Evolutionary conservation across 1,140 invertebrate genomes (phyloP).

Genomic region (Zaprionus kolodkinae): DNA sequence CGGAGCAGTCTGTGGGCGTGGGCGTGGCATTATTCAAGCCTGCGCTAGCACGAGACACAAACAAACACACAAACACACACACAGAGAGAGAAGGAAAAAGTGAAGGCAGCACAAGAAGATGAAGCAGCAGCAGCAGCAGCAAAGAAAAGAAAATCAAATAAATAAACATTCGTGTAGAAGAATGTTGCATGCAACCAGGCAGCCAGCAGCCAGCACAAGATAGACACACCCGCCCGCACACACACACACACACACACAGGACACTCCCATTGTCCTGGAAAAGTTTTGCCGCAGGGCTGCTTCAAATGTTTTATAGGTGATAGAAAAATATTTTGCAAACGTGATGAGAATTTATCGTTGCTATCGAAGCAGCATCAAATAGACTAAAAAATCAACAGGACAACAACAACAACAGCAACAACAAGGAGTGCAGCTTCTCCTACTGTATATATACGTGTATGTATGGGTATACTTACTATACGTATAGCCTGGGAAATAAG

Average conservation of each 20-base stretch:
- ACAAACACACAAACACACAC: slow-evolving; percentile 27
- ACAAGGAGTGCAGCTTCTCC: slow-evolving; percentile 17
- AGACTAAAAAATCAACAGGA: slow-evolving; percentile 53
- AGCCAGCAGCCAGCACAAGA: slow-evolving; percentile 1
- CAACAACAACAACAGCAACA: slow-evolving; percentile 37
- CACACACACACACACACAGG: slow-evolving; percentile 22
- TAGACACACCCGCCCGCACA: neutral
- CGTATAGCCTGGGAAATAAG: slow-evolving; percentile 21
- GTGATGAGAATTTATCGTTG: slow-evolving; percentile 79
- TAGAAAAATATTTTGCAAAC: slow-evolving; percentile 81
- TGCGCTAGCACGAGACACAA: slow-evolving; percentile 53
- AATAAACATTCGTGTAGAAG: slow-evolving; percentile 72
- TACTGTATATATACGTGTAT: neutral
- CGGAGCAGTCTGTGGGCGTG: slow-evolving; percentile 39
- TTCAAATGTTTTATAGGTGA: slow-evolving; percentile 81
- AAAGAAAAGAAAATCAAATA: slow-evolving; percentile 68
- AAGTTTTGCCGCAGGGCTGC: slow-evolving; percentile 68
- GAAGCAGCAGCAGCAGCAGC: slow-evolving; percentile 14
- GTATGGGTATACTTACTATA: neutral
- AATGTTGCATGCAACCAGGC: slow-evolving; percentile 57
- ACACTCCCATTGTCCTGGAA: slow-evolving; percentile 54
- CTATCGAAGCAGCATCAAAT: slow-evolving; percentile 62
- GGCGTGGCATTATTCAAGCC: neutral
- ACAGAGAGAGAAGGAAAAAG: slow-evolving; percentile 3
- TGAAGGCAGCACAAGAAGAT: slow-evolving; percentile 18